Percentiles rank a stretch among this genome's conserved stretches.
These are phyloP conservation scores for Nannospalax galili DNA, from an alignment of 2,113 vertebrate genomes.

Conservation along the genomic window DNA sequence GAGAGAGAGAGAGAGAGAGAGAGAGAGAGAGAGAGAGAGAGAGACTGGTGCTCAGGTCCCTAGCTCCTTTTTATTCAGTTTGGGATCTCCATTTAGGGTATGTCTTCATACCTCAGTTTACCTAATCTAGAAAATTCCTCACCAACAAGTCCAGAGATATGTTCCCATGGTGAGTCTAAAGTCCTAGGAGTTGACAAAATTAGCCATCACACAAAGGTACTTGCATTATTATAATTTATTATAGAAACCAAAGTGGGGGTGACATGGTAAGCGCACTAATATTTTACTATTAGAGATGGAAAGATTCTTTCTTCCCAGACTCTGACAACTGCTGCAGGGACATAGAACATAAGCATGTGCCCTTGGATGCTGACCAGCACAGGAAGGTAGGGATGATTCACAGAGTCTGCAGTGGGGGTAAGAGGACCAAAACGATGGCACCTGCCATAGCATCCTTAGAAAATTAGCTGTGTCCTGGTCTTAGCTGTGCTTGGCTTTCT, in stretches of 20 bases:
- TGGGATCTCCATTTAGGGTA: neutral
- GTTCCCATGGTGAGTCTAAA: neutral
- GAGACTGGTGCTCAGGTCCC: neutral
- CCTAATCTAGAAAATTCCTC: neutral
- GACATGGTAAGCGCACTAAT: no score
- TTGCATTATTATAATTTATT: neutral
- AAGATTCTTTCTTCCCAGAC: neutral
- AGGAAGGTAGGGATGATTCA: neutral
- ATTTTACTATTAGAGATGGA: neutral
- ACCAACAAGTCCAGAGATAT: neutral
- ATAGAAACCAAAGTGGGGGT: neutral
- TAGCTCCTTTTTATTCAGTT: neutral
- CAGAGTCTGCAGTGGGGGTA: neutral
- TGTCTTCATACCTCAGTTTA: neutral
- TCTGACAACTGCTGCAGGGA: fast-evolving
- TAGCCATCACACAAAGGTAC: neutral
- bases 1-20: no score
- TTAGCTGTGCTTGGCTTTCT: neutral
- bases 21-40: no score
- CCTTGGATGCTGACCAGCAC: no score
- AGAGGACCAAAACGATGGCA: neutral
- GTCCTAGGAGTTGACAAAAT: neutral
- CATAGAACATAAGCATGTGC: neutral
- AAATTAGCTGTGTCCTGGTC: neutral
- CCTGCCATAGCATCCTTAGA: no score